Evolutionary conservation across 2,797 vertebrate genomes (phyloP), one percentile per base, ranked within the genome.

Genomic region (Neoniphon sammara): DNA sequence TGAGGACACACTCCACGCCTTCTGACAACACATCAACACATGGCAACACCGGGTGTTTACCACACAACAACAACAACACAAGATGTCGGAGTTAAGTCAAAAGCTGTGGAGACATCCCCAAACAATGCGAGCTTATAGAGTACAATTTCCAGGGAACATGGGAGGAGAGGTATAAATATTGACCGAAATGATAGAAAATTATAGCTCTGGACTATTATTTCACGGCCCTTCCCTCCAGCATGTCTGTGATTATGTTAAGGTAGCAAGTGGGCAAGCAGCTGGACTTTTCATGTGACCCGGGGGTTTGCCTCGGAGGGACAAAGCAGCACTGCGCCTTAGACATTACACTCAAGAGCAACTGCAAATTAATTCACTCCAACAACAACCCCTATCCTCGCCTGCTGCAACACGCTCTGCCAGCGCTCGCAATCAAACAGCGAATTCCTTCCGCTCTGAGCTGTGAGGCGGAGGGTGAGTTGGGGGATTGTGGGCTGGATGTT

Each of bases 351-450:
- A 49, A 63, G 56, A 77, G 77, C 80, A 88, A 83, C 84, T 90
- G 80, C 85, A 91, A 87, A 92, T 91, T 83, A 91, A 93, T 93
- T 89, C 82, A 66, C 84, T 75, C 75, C 77, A 90, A 85, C 82
- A 92, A 90, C 92, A 89, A 72, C 78, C 80, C 73, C 68, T 66
- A 75, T 72, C 73, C 63, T 90, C 84, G 20, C 93, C 90, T 94
- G 93, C 89, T 86, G 84, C 76, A 89, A 94, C 94, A 90, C 44
- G 94, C 91, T 88, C 86, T 44, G 67, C 84, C 74, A 83, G 64
- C 80, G 11, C 78, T 88, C 42, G 68, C 84, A 89, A 91, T 87
- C 89, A 81, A 55, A 73, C 77, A 53, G 83, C 30, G 11, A 93
- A 94, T 94, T 93, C 93, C 87, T 93, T 90, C 88, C 53, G 49